Base-by-base conservation (phyloP, 92 coral and sea anemone species). In the Zoanthus gigantus region DNA sequence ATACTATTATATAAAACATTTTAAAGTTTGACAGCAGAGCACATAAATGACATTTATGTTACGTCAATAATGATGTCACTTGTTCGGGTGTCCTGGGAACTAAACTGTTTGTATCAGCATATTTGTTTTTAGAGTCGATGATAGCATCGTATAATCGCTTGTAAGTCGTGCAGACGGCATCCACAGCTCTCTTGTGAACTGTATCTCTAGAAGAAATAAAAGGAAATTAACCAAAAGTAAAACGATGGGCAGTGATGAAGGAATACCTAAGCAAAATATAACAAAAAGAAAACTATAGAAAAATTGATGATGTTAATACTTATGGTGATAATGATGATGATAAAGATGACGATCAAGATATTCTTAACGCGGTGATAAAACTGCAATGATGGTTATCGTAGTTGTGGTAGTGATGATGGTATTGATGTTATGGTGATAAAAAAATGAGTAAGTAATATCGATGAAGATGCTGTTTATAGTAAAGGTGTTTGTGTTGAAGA, bases 51-150 rank as follows among this genome's bases (percentile, higher is more conserved):
- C 11, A 46, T 47, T 5, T 10, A 44, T 66, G 86, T 83, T 85
- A 96, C 84, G 98, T 95, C 80, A 96, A 69, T 63, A 96, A 87
- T 52, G 96, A 91, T 82, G 98, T 87, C 85, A 96, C 99, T 96
- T 96, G 99, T 82, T 95, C 95, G 46, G 96, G 95, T 65, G 97
- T 96, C 58, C 99, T 91, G 47, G 96, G 97, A 28, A 96, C 98
- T 47, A 95, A 85, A 47, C 93, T 90, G 45, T 90, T 88, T 6
- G 94, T 93, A 80, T 96, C 99, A 66, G 91, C 52, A 90, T 96
- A 96, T 87, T 93, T 87, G 80, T 95, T 96, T 83, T 79, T 90
- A 44, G 98, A 94, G 73, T 95, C 92, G 79, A 89, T 76, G 23
- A 96, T 89, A 63, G 98, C 91, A 61, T 93, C 92, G 79, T 92